A percentile compares a stretch with the other conserved stretches of the same genome.
Conservation (phyloP, 2,113 vertebrate species). For the Leptocoma aspasia region DNA sequence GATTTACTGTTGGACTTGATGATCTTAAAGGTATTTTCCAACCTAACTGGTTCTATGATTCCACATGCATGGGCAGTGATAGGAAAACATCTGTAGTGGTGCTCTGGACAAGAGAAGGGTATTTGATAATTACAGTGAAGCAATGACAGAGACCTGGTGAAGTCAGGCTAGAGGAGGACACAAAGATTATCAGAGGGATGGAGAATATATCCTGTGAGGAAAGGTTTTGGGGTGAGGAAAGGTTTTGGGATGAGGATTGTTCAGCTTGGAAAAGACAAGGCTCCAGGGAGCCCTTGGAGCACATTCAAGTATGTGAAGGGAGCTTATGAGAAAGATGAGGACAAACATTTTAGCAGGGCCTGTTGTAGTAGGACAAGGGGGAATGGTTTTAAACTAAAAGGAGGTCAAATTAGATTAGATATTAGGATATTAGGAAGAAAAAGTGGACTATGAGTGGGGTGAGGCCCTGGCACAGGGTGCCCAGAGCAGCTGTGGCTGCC, state of each 20-base stretch:
- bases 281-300: neutral
- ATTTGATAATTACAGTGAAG: neutral
- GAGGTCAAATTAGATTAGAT: neutral
- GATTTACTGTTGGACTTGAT: neutral
- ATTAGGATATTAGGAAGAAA: neutral
- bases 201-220: neutral
- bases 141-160: neutral
- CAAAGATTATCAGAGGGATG: neutral
- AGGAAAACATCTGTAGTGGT: neutral
- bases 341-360: neutral
- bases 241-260: neutral
- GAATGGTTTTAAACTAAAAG: neutral
- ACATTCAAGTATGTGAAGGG: too few species aligned
- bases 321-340: neutral
- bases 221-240: neutral
- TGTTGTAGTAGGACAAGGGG: neutral
- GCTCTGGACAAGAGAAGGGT: neutral
- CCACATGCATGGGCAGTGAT: rapidly evolving
- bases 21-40: neutral
- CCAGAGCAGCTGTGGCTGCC: neutral
- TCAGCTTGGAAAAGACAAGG: neutral
- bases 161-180: neutral
- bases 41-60: neutral
- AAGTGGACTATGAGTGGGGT: neutral
- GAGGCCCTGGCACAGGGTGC: neutral